phyloP scores from a whole-genome alignment of 1,140 invertebrate species.

The Fopius arisanus region DNA sequence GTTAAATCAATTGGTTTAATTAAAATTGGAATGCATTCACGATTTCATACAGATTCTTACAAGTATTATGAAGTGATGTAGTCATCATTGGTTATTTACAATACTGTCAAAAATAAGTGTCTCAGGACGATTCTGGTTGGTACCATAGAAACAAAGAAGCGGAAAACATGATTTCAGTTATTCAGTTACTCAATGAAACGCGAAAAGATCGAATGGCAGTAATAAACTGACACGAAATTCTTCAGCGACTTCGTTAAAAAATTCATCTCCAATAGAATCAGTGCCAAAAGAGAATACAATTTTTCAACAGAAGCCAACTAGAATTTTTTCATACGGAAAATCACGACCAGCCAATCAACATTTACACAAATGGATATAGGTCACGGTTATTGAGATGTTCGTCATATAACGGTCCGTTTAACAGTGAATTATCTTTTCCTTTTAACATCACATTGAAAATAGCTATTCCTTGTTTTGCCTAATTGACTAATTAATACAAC shows the following conservation, averaged over 20 bases:
- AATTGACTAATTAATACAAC: not conserved
- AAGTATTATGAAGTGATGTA: not conserved
- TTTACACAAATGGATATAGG: not conserved
- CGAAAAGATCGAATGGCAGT: conserved; percentile 1
- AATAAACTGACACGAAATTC: not conserved
- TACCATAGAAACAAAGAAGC: not conserved
- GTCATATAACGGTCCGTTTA: not conserved
- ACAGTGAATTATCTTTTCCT: not conserved
- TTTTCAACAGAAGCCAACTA: too few species aligned
- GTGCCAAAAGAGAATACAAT: too few species aligned
- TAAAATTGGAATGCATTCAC: not conserved
- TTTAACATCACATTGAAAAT: not conserved
- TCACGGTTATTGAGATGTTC: not conserved
- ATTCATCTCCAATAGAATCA: too few species aligned
- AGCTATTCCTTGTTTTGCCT: not conserved
- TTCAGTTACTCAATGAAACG: not conserved
- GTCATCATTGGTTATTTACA: not conserved
- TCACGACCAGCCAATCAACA: not conserved
- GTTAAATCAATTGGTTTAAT: not conserved
- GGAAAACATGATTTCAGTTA: not conserved
- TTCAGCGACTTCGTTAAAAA: too few species aligned
- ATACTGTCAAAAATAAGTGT: not conserved
- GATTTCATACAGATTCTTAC: not conserved
- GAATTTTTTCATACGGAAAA: too few species aligned
- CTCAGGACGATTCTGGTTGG: not conserved